Evolutionary conservation across 2,888 invertebrate genomes (phyloP).

Genomic region (Mimachlamys varia): DNA sequence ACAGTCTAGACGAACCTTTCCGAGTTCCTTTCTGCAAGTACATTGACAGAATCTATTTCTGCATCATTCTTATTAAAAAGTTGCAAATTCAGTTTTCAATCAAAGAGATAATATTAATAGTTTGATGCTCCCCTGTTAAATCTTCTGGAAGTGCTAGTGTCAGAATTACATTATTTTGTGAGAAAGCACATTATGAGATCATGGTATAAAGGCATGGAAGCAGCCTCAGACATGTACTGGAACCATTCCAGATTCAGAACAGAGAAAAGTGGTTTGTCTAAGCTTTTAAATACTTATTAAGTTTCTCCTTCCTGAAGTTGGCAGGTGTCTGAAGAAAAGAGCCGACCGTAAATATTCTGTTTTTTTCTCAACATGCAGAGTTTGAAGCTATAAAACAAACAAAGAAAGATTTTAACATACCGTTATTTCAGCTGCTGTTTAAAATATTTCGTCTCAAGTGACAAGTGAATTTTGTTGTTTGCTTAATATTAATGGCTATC

Average conservation of each 20-base stretch:
- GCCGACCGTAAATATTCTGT: neutral
- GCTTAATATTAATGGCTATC: neutral
- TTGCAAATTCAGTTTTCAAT: neutral
- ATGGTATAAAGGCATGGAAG: neutral
- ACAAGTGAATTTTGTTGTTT: neutral
- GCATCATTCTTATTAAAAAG: neutral
- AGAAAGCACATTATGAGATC: neutral
- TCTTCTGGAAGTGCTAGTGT: neutral
- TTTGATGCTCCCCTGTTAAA: neutral
- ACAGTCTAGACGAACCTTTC: too few relatives aligned
- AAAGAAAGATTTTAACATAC: neutral
- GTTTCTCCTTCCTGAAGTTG: slow-evolving; percentile 5
- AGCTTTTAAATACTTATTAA: slow-evolving; percentile 22
- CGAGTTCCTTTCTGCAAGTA: too few relatives aligned
- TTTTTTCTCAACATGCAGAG: neutral
- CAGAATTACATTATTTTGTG: neutral
- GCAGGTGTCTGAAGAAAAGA: slow-evolving; percentile 14
- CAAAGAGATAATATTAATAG: neutral
- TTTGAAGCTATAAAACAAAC: neutral
- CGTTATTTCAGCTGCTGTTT: neutral
- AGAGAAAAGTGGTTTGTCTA: slow-evolving; percentile 21
- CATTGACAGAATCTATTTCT: neutral
- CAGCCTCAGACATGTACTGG: neutral
- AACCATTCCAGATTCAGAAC: slow-evolving; percentile 1
- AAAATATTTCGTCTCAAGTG: neutral